Conservation (phyloP, 2,888 invertebrate species). For the Aporophyla lueneburgensis region DNA sequence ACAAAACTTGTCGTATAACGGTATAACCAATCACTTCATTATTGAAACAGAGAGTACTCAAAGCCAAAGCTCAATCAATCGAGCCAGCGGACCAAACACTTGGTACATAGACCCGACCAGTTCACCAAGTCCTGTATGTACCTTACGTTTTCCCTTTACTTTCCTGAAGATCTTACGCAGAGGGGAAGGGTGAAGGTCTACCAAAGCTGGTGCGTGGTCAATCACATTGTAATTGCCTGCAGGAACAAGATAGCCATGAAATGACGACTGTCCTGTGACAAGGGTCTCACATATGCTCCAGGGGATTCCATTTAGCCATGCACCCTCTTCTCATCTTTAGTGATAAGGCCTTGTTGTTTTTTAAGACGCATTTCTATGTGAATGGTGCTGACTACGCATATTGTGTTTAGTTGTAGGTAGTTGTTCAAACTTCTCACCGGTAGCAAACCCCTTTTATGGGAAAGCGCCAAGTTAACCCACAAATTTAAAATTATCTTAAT, state of each 20-base stretch:
- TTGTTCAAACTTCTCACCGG: not conserved
- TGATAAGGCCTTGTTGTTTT: slow-evolving; percentile 62
- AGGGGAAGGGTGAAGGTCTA: slow-evolving; percentile 64
- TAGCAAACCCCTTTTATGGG: not conserved
- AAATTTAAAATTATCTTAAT: too few relatives aligned
- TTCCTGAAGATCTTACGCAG: slow-evolving; percentile 6
- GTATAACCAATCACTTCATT: slow-evolving; percentile 80
- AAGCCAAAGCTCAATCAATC: slow-evolving; percentile 85
- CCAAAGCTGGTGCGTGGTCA: slow-evolving; percentile 77
- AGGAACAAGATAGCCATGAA: slow-evolving; percentile 88
- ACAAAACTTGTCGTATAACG: slow-evolving; percentile 56
- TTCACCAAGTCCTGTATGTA: slow-evolving; percentile 68
- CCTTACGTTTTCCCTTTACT: slow-evolving; percentile 51
- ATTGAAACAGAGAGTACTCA: slow-evolving; percentile 79
- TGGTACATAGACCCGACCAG: slow-evolving; percentile 76
- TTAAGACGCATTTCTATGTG: slow-evolving; percentile 15
- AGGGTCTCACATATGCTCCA: slow-evolving; percentile 82
- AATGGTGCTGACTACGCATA: not conserved
- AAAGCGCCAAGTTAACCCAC: too few relatives aligned
- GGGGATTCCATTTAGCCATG: slow-evolving; percentile 81
- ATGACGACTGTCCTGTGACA: slow-evolving; percentile 87
- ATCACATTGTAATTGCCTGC: slow-evolving; percentile 88
- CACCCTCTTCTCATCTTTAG: slow-evolving; percentile 69
- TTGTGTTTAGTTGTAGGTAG: not conserved
- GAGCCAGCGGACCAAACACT: slow-evolving; percentile 85